A percentile compares a stretch with the other conserved stretches of the same genome.
phyloP scores from a whole-genome alignment of 2,888 invertebrate genomes.

The Nemotelus nigrinus region DNA sequence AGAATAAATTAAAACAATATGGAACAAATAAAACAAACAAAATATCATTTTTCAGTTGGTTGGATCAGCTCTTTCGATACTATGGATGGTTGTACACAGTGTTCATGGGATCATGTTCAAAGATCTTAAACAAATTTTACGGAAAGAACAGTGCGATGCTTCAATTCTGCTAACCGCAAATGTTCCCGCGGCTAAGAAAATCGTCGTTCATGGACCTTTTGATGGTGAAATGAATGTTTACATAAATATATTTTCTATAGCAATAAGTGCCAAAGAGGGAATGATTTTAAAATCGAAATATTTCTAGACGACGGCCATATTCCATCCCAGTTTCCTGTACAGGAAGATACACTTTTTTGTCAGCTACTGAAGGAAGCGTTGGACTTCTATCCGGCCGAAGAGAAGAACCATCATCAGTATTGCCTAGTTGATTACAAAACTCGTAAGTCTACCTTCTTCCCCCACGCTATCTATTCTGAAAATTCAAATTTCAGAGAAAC shows the following conservation, averaged over 20 bases:
- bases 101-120: conserved; percentile 99
- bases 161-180: conserved; percentile 97
- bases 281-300: not conserved
- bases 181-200: conserved; percentile 99
- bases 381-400: conserved; percentile 97
- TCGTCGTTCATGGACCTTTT: conserved; percentile 91
- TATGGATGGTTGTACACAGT: conserved; percentile 99
- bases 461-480: not conserved
- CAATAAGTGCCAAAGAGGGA: too few relatives aligned
- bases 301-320: conserved; percentile 88
- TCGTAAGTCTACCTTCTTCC: conserved; percentile 71
- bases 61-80: conserved; percentile 91
- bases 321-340: conserved; percentile 98
- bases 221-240: conserved; percentile 50
- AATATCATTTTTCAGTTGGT: conserved; percentile 70
- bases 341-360: conserved; percentile 96
- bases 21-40: too few relatives aligned
- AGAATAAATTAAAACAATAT: not conserved
- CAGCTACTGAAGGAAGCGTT: conserved; percentile 94
- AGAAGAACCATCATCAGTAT: conserved; percentile 86
- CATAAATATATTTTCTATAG: not conserved
- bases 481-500: conserved; percentile 77
- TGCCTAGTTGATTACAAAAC: conserved; percentile 99
- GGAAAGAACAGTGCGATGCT: conserved; percentile 99
- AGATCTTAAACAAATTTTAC: conserved; percentile 96